phyloP scores from a whole-genome alignment of 2,797 vertebrate genomes.

The Bryconaethiops microstoma region DNA sequence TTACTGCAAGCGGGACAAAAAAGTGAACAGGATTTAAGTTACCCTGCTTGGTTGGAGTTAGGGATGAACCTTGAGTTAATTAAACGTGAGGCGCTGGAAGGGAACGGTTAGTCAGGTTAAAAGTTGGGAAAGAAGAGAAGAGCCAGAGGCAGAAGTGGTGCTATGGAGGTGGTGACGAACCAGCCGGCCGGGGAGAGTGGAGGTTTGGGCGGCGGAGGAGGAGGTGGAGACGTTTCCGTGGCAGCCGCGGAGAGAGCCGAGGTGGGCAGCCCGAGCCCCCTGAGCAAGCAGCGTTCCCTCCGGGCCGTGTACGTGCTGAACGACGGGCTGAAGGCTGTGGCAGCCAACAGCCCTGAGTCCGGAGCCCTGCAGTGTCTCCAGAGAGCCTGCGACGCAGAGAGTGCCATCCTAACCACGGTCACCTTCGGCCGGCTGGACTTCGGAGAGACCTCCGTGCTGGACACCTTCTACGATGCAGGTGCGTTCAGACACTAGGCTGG shows the following conservation, averaged over 20 bases:
- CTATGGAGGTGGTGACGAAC: slow-evolving; percentile 56
- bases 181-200: slow-evolving; percentile 62
- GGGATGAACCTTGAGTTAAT: slow-evolving; percentile 72
- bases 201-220: slow-evolving; percentile 23
- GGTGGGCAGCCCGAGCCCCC: slow-evolving; percentile 69
- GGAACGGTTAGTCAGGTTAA: slow-evolving; percentile 55
- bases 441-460: slow-evolving; percentile 87
- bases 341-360: slow-evolving; percentile 85
- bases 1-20: too few relatives aligned
- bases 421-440: slow-evolving; percentile 90
- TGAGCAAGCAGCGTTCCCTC: slow-evolving; percentile 79
- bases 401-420: slow-evolving; percentile 83
- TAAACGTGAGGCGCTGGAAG: slow-evolving; percentile 69
- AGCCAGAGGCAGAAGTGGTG: slow-evolving; percentile 31
- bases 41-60: not conserved
- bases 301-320: slow-evolving; percentile 86
- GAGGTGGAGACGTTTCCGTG: slow-evolving; percentile 51
- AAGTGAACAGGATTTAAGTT: too few relatives aligned
- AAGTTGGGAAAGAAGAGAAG: slow-evolving; percentile 47
- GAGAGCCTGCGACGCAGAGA: slow-evolving; percentile 87
- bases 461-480: slow-evolving; percentile 94
- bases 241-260: slow-evolving; percentile 67
- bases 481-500: too few relatives aligned
- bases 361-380: slow-evolving; percentile 86
- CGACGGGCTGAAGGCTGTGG: slow-evolving; percentile 79